A percentile compares a stretch with the other conserved stretches of the same genome.
Evolutionary conservation across 1,140 invertebrate species (phyloP).

Genomic region (Acromyrmex echinatior): DNA sequence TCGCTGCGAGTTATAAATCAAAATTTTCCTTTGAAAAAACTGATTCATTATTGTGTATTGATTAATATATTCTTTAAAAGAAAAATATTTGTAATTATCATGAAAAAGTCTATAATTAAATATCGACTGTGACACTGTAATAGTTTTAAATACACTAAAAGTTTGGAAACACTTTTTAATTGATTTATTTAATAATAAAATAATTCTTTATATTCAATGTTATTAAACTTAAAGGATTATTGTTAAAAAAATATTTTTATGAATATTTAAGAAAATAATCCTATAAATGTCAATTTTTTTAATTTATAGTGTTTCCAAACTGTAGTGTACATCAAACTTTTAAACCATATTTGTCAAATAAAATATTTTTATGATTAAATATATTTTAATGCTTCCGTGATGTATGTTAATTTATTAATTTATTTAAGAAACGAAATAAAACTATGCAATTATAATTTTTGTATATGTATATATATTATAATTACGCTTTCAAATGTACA

Average conservation of each 20-base stretch:
- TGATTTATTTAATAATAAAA: too few species aligned
- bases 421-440: slow-evolving; percentile 17
- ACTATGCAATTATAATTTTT: not conserved
- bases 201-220: too few species aligned
- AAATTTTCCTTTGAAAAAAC: not conserved
- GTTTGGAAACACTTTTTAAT: too few species aligned
- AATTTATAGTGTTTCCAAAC: too few species aligned
- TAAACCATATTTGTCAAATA: not conserved
- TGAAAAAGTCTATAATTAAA: not conserved
- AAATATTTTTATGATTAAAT: not conserved
- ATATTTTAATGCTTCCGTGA: not conserved
- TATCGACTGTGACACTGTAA: not conserved
- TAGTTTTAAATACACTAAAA: not conserved
- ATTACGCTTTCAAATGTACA: not conserved
- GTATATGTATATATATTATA: not conserved
- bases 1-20: not conserved
- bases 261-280: not conserved
- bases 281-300: too few species aligned
- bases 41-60: not conserved
- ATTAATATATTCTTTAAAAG: not conserved
- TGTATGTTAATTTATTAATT: slow-evolving; percentile 20
- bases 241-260: too few species aligned
- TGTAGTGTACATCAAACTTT: not conserved
- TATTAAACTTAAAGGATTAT: too few species aligned
- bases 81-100: slow-evolving; percentile 1